Conservation (phyloP, 2,888 invertebrate genomes). For the Onthophagus sagittarius region DNA sequence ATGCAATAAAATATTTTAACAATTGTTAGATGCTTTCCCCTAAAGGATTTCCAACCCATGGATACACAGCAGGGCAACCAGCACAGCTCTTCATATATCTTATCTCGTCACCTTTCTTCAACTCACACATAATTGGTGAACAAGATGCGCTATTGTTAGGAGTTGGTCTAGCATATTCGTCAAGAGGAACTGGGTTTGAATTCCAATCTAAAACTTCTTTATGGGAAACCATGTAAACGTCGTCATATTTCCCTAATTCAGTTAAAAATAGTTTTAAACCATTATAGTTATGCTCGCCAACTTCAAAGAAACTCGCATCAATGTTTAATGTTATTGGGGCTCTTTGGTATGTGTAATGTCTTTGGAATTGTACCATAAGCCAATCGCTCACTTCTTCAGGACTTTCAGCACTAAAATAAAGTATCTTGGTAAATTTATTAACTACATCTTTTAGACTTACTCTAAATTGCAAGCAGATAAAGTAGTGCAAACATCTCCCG, state of each 20-base stretch:
- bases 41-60: constrained; percentile 49
- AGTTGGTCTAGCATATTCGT: constrained; percentile 28
- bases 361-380: constrained; percentile 48
- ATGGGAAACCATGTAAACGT: constrained; percentile 48
- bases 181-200: constrained; percentile 43
- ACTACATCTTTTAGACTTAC: constrained; percentile 18
- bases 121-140: constrained; percentile 33
- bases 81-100: constrained; percentile 47
- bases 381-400: constrained; percentile 43
- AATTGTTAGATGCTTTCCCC: constrained; percentile 31
- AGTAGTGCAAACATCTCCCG: constrained; percentile 51
- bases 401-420: constrained; percentile 21
- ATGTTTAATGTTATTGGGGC: constrained; percentile 52
- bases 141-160: constrained; percentile 29
- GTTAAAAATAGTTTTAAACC: constrained; percentile 43
- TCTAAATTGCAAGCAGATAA: constrained; percentile 17
- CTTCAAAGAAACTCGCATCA: constrained; percentile 51
- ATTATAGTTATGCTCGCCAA: constrained; percentile 35
- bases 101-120: constrained; percentile 29
- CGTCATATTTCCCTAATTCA: constrained; percentile 23
- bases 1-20: not conserved
- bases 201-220: constrained; percentile 47
- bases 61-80: constrained; percentile 47
- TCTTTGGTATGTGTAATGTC: constrained; percentile 44
- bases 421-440: not conserved